Percentiles rank a stretch among this genome's conserved stretches.
Conservation (phyloP, 2,113 vertebrate genomes). For the Equus przewalskii region DNA sequence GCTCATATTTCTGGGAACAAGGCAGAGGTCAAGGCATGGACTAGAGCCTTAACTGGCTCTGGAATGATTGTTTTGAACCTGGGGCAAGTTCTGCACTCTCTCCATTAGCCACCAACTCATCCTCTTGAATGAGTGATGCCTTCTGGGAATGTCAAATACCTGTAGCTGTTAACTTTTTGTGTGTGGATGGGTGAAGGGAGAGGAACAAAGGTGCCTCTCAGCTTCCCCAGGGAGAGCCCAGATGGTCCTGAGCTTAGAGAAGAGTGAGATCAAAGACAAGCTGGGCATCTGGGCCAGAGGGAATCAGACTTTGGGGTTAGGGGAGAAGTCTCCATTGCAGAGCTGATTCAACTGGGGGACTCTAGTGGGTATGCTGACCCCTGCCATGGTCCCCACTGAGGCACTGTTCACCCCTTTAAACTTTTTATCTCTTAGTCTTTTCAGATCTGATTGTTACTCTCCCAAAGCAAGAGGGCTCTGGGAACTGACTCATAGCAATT, state of each 20-base stretch:
- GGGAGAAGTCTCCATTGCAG: neutral
- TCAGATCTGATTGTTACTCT: slow-evolving; percentile 32
- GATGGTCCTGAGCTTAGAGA: neutral
- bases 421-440: slow-evolving; percentile 11
- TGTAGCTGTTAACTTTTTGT: neutral
- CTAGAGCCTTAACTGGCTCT: neutral
- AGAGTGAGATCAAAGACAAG: neutral
- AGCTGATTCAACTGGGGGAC: neutral
- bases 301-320: neutral
- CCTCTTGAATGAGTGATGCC: neutral
- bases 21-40: neutral
- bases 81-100: neutral
- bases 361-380: neutral
- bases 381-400: neutral
- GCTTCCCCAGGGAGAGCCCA: neutral
- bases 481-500: slow-evolving; percentile 39
- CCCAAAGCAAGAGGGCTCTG: slow-evolving; percentile 29
- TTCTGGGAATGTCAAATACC: neutral
- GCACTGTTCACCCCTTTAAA: neutral
- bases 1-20: neutral
- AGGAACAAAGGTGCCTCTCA: neutral
- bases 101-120: neutral
- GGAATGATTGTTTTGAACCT: neutral
- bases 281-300: neutral
- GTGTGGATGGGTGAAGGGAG: neutral